phyloP scores from a whole-genome alignment of 35 echinoderm and acorn worm species.

The Diadema setosum region DNA sequence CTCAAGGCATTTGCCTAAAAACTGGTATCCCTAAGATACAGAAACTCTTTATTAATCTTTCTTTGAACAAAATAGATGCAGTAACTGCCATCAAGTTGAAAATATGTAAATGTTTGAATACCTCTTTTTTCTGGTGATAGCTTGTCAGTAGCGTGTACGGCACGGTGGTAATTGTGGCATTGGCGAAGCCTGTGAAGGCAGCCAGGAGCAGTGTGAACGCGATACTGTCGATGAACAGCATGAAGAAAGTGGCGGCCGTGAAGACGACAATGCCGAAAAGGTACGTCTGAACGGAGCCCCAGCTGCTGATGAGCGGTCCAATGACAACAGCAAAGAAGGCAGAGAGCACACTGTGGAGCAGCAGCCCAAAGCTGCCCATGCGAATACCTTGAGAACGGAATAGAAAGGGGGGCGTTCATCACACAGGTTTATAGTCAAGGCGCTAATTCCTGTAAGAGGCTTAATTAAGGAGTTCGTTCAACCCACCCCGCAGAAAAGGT shows the following conservation, averaged over 20 bases:
- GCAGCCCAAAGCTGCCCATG: conserved; percentile 82
- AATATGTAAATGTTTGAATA: too few relatives aligned
- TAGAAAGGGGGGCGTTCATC: neutral
- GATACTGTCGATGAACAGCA: conserved; percentile 63
- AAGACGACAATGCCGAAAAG: conserved; percentile 79
- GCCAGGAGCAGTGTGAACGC: conserved; percentile 56
- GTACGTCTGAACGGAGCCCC: conserved; percentile 45
- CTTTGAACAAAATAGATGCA: too few relatives aligned
- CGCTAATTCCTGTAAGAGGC: too few relatives aligned
- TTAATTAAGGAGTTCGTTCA: too few relatives aligned
- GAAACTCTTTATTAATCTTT: too few relatives aligned
- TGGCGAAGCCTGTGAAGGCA: conserved; percentile 78
- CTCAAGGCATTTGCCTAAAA: neutral
- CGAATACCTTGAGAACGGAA: conserved; percentile 68
- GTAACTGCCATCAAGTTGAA: too few relatives aligned
- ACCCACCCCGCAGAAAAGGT: too few relatives aligned
- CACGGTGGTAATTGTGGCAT: conserved; percentile 57
- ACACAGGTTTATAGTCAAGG: too few relatives aligned
- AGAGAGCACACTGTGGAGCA: conserved; percentile 79
- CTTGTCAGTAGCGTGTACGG: conserved; percentile 78
- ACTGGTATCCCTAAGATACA: neutral
- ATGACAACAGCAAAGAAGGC: conserved; percentile 69
- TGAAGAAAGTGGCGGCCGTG: conserved; percentile 45
- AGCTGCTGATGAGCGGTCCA: conserved; percentile 18
- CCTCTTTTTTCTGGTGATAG: conserved; percentile 77